Percentiles rank a stretch among this genome's conserved stretches.
Conservation (phyloP, 2,113 vertebrate species). For the Ceratotherium simum region DNA sequence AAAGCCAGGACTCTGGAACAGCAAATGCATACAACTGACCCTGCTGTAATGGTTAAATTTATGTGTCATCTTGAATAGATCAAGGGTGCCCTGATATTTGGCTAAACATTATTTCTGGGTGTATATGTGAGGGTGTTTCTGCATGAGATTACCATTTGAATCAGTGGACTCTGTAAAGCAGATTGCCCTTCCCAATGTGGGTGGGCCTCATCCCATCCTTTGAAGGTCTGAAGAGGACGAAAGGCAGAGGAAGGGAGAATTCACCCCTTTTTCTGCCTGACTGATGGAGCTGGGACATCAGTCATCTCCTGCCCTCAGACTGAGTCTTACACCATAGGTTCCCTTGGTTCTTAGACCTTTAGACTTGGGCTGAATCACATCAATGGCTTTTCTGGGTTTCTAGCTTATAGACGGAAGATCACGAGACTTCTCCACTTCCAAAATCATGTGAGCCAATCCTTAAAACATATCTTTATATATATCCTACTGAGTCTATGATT, state of each 20-base stretch:
- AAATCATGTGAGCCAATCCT: background rate
- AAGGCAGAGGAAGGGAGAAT: background rate
- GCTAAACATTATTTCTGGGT: background rate
- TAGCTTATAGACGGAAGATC: background rate
- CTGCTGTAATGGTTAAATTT: background rate
- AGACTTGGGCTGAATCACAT: background rate
- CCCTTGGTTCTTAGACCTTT: background rate
- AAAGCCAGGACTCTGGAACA: background rate
- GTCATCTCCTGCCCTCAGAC: background rate
- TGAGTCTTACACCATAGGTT: background rate
- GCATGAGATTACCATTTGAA: background rate
- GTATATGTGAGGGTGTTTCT: background rate
- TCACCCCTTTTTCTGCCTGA: background rate
- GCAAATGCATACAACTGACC: background rate
- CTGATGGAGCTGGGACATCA: background rate
- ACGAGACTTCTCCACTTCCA: background rate
- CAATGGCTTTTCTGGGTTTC: background rate
- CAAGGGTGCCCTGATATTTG: background rate
- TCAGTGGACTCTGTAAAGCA: background rate
- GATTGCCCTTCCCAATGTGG: background rate
- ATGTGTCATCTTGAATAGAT: background rate
- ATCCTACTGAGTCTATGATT: background rate
- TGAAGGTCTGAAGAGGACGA: background rate
- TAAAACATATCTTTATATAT: background rate
- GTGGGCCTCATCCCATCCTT: background rate